Conservation (phyloP, 2,797 vertebrate species). For the Mallotus villosus region DNA sequence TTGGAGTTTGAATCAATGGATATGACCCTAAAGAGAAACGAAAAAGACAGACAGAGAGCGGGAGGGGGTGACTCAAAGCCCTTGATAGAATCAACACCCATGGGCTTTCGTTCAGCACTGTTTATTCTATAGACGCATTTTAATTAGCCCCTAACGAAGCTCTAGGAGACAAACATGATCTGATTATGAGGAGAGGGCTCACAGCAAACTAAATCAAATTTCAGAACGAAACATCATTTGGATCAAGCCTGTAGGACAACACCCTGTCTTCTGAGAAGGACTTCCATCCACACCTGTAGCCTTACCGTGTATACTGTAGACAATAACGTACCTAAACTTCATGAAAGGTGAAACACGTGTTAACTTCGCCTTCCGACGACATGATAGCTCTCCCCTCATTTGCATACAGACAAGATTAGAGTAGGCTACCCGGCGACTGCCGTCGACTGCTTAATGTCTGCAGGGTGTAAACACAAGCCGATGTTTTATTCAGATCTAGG, state of each 20-base stretch:
- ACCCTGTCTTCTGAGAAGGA: conserved; percentile 56
- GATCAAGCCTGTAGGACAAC: conserved; percentile 57
- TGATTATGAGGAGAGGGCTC: conserved; percentile 61
- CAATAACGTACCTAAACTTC: conserved; percentile 37
- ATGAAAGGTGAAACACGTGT: conserved; percentile 53
- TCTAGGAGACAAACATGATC: conserved; percentile 71
- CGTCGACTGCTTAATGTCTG: conserved; percentile 53
- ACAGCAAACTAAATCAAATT: conserved; percentile 63
- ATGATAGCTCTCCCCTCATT: conserved; percentile 42
- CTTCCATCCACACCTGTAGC: conserved; percentile 44
- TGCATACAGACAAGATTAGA: conserved; percentile 35
- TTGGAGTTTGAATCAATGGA: conserved; percentile 20
- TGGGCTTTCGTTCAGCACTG: conserved; percentile 43
- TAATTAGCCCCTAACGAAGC: conserved; percentile 75
- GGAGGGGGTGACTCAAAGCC: background rate
- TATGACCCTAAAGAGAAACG: background rate
- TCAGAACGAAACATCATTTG: conserved; percentile 58
- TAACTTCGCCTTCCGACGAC: conserved; percentile 31
- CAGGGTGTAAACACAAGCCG: conserved; percentile 56
- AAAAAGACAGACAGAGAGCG: background rate
- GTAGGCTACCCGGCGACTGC: conserved; percentile 11
- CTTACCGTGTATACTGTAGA: conserved; percentile 29
- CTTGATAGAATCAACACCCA: conserved; percentile 36
- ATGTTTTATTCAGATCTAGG: conserved; percentile 63
- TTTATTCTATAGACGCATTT: conserved; percentile 50